Evolutionary conservation across 2,113 vertebrate genomes (phyloP), one percentile per base, ranked within the genome.

Genomic region (Dicerorhinus sumatrensis): DNA sequence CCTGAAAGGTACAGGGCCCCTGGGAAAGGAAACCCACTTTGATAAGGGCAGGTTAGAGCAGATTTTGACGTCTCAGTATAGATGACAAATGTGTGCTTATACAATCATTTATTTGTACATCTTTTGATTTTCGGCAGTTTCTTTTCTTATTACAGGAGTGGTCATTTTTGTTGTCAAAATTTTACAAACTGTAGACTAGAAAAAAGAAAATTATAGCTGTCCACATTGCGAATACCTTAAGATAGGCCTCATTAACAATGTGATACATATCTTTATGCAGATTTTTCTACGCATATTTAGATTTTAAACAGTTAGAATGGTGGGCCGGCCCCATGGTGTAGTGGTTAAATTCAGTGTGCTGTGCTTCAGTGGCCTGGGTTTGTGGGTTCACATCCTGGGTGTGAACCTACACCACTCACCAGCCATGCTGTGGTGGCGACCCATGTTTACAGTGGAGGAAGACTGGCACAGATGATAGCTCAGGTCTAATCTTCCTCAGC

Each of bases 1-100:
- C 99, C 99, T 20, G 99, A 99, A 98, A 99, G 99, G 99, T 99
- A 98, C 11, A 63, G 42, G 7, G 3, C 12, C 25, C 18, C 0
- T 23, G 25, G 54, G 65, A 67, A 27, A n/a, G 33, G 14, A 14
- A 76, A 13, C 33, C 3, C 6, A 25, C 21, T 13, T 20, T 65
- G 0, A 51, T 13, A 1, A 6, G 12, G 56, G 31, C 1, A 39
- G 80, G 14, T 62, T 58, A 9, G 13, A 60, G 56, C 0, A 0
- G 54, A 48, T 60, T 36, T 6, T 88, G 10, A 27, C 0, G 1
- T 42, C 14, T 65, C 31, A 42, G 46, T 83, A 16, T 10, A 70
- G 56, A 60, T 31, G 21, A 48, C 18, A 51, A 84, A 29, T 0
- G 0, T 42, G 27, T 79, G 70, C 3, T 48, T 81, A 2, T 54